These are phyloP conservation scores for Parapsyche elsis DNA, from an alignment of 1,140 invertebrate genomes.

Conservation along the genomic window DNA sequence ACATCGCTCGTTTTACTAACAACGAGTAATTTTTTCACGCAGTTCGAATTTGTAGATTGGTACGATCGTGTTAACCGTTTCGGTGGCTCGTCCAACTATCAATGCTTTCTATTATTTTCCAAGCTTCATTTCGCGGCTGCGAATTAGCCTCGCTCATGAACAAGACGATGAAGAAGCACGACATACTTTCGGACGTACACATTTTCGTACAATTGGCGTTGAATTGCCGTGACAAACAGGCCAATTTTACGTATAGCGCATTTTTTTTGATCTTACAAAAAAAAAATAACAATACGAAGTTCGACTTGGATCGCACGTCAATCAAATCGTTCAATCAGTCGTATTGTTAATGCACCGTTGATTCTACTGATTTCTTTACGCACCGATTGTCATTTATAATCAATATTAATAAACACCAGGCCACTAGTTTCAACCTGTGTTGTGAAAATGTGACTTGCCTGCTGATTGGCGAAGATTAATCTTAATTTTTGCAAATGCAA, in stretches of 20 bases:
- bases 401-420: neutral
- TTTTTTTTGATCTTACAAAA: neutral
- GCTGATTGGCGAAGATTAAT: no score
- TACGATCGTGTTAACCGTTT: neutral
- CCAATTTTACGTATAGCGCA: slow-evolving; percentile 28
- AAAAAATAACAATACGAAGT: neutral
- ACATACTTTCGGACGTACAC: slow-evolving; percentile 3
- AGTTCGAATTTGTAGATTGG: neutral
- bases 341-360: neutral
- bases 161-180: neutral
- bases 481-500: no score
- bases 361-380: neutral
- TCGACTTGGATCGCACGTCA: slow-evolving; percentile 15
- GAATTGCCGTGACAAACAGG: slow-evolving; percentile 9
- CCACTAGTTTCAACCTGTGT: no score
- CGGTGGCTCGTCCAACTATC: neutral
- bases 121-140: no score
- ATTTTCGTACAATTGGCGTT: neutral
- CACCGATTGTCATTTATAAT: neutral
- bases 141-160: neutral
- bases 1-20: no score
- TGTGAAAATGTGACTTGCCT: no score
- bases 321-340: neutral
- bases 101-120: neutral
- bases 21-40: no score